phyloP scores from a whole-genome alignment of 1,140 invertebrate species.

The Ladona fulva region DNA sequence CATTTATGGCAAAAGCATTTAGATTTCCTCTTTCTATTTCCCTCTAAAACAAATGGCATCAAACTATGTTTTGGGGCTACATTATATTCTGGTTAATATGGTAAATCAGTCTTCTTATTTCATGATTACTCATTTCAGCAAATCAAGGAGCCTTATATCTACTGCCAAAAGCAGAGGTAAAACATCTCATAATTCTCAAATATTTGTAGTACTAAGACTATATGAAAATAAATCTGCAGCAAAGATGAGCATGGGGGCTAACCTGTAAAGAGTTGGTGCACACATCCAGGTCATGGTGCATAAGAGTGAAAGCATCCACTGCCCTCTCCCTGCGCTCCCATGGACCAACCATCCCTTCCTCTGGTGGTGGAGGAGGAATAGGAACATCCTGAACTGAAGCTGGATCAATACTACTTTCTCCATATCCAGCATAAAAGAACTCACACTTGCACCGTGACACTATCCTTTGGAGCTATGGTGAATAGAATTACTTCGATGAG shows the following conservation, averaged over 20 bases:
- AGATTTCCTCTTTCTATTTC: no score
- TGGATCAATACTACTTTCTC: conserved; percentile 66
- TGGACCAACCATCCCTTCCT: conserved; percentile 51
- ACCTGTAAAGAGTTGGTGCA: conserved; percentile 90
- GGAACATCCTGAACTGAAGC: conserved; percentile 53
- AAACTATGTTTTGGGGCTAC: no score
- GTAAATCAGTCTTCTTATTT: no score
- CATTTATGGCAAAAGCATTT: no score
- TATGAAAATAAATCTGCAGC: neutral
- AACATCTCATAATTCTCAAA: no score
- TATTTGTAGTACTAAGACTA: no score
- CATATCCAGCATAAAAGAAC: conserved; percentile 94
- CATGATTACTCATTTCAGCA: no score
- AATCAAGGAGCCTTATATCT: no score
- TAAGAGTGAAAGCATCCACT: conserved; percentile 93
- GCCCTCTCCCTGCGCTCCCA: conserved; percentile 74
- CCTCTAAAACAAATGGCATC: no score
- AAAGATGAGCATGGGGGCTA: conserved; percentile 14
- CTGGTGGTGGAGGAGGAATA: conserved; percentile 43
- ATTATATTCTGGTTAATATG: no score
- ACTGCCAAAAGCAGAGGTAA: no score
- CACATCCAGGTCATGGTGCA: conserved; percentile 96
- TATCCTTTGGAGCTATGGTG: conserved; percentile 77
- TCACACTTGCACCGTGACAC: conserved; percentile 95
- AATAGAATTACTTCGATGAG: neutral